These are phyloP conservation scores for Erpobdella octoculata DNA, from an alignment of 2,888 invertebrate species.

Conservation along the genomic window DNA sequence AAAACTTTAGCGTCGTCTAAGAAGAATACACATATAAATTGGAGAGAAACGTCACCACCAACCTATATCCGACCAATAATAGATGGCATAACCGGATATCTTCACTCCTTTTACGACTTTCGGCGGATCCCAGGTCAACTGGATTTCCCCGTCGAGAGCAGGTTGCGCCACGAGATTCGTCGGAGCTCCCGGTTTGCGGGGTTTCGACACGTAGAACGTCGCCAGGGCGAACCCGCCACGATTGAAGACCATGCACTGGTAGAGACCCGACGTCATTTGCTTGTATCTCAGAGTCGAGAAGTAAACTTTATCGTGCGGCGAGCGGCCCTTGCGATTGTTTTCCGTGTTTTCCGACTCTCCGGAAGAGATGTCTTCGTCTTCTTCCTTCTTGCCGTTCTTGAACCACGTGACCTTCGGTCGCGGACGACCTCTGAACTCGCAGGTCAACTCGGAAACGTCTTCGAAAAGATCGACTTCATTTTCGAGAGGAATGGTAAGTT, in stretches of 20 bases:
- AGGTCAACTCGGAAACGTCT: not conserved
- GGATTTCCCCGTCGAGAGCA: not conserved
- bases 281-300: too few species aligned
- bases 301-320: too few species aligned
- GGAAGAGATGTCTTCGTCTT: too few species aligned
- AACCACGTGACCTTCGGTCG: not conserved
- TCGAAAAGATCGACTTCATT: too few species aligned
- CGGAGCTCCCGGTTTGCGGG: not conserved
- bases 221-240: not conserved
- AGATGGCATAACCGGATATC: not conserved
- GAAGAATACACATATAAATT: too few species aligned
- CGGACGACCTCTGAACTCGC: not conserved
- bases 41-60: too few species aligned
- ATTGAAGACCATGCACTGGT: not conserved
- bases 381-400: not conserved
- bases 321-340: too few species aligned
- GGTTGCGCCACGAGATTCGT: not conserved
- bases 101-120: not conserved
- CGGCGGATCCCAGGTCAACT: not conserved
- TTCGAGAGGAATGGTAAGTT: too few species aligned
- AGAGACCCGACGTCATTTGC: not conserved
- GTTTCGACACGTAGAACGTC: not conserved
- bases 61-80: not conserved
- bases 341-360: too few species aligned
- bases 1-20: too few species aligned